phyloP scores from a whole-genome alignment of 2,888 invertebrate genomes.

The Leucophenga montana region DNA sequence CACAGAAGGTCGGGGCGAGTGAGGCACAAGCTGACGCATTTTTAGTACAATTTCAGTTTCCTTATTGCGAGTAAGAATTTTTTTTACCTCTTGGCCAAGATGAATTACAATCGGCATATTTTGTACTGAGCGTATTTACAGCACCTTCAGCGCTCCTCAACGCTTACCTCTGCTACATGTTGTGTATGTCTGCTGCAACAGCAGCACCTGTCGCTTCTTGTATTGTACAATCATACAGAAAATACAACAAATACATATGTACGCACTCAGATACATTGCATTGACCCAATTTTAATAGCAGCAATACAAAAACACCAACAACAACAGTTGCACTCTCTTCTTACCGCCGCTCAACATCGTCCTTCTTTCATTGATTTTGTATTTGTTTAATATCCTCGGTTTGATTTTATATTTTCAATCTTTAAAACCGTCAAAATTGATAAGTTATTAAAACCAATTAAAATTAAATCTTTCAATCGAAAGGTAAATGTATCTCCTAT shows the following conservation, averaged over 20 bases:
- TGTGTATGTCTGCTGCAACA: neutral
- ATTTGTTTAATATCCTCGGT: neutral
- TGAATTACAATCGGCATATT: neutral
- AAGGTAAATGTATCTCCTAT: neutral
- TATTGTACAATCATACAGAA: constrained; percentile 31
- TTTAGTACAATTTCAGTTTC: neutral
- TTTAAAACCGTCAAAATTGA: constrained; percentile 42
- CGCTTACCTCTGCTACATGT: neutral
- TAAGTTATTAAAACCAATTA: constrained; percentile 57
- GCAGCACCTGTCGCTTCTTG: constrained; percentile 24
- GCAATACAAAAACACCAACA: constrained; percentile 11
- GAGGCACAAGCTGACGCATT: constrained; percentile 32
- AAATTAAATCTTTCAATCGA: neutral
- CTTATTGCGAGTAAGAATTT: neutral
- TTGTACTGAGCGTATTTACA: constrained; percentile 1
- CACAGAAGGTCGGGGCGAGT: constrained; percentile 15
- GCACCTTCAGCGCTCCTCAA: neutral
- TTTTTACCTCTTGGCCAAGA: neutral
- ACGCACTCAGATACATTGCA: constrained; percentile 39
- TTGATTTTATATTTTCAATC: neutral
- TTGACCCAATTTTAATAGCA: constrained; percentile 52
- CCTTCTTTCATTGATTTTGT: neutral
- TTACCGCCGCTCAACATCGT: neutral
- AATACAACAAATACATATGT: constrained; percentile 27
- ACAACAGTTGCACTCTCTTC: constrained; percentile 2